Evolutionary conservation across 1,140 invertebrate species (phyloP), one percentile per base, ranked within the genome.

Genomic region (Trissolcus basalis): DNA sequence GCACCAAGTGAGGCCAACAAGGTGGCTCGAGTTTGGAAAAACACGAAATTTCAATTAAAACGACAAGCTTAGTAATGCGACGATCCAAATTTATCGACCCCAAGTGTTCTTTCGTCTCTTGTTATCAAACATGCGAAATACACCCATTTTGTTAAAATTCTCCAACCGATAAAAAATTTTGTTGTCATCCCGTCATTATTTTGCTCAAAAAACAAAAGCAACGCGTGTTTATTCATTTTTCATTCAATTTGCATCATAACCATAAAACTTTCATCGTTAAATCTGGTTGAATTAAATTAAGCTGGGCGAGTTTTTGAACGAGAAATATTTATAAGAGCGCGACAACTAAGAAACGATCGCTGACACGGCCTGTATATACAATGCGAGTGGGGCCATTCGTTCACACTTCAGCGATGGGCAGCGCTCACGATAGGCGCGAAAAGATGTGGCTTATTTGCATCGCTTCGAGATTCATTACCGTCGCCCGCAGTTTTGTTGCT

Each of bases 21-120:
- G 68, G 58, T 68, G 49, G 64, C 50, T 67, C 33, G 72, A 79
- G 84, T 85, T 82, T 78, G 79, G 77, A 86, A 88, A 87, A 86
- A 88, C 86, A 88, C 83, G 83, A 84, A 81, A 88, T 86, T 87
- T 88, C 86, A 87, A 88, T 88, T 88, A 88, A 86, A 88, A 84
- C 82, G 83, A 87, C 84, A 86, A 80, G 85, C 77, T 86, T 87
- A 86, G 79, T 87, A 87, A 87, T 87, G 85, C 86, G 83, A 78
- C 77, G 64, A 74, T 75, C 70, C 78, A 80, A 80, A 86, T 87
- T 87, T 87, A 87, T 87, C 81, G 81, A 79, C 71, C 67, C 33
- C n/a, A 9, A 64, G 35, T 58, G 35, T 70, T 53, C 63, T 51
- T 36, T 39, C 36, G 19, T 39, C 3, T 41, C 55, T 59, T 49